Percentiles rank a stretch among this genome's conserved stretches.
phyloP scores from a whole-genome alignment of 2,888 invertebrate genomes.

The Lasius fuliginosus region DNA sequence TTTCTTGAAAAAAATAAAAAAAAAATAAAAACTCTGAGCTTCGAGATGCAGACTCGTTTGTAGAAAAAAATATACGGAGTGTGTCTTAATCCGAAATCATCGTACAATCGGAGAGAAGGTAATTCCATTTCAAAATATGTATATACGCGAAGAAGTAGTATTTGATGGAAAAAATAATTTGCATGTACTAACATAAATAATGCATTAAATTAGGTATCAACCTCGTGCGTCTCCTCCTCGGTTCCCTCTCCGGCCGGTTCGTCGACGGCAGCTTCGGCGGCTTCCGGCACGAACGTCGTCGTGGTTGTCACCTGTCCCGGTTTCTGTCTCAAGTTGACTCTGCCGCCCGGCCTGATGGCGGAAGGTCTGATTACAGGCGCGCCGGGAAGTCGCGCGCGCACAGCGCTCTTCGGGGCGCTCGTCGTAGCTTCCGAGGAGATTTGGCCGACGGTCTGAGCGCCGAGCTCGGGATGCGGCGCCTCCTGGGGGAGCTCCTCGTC shows the following conservation, averaged over 20 bases:
- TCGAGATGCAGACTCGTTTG: background rate
- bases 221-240: constrained; percentile 85
- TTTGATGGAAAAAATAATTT: background rate
- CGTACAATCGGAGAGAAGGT: background rate
- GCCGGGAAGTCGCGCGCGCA: constrained; percentile 81
- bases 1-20: background rate
- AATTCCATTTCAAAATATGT: background rate
- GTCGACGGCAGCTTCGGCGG: constrained; percentile 77
- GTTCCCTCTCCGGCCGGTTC: constrained; percentile 85
- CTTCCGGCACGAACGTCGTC: constrained; percentile 85
- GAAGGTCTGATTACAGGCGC: constrained; percentile 86
- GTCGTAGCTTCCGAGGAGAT: constrained; percentile 64
- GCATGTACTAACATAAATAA: background rate
- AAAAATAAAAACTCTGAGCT: background rate
- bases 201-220: constrained; percentile 46
- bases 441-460: constrained; percentile 16
- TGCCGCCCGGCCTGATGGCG: constrained; percentile 89
- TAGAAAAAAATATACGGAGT: background rate
- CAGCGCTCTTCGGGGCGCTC: constrained; percentile 68
- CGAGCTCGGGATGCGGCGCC: constrained; percentile 42
- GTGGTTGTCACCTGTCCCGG: constrained; percentile 87
- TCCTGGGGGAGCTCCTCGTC: constrained; percentile 73
- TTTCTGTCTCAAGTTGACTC: constrained; percentile 88
- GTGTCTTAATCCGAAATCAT: background rate
- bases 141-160: too few species aligned